Evolutionary conservation across 1,140 invertebrate species (phyloP), one percentile per base, ranked within the genome.

Genomic region (Scaptomyza graminum): DNA sequence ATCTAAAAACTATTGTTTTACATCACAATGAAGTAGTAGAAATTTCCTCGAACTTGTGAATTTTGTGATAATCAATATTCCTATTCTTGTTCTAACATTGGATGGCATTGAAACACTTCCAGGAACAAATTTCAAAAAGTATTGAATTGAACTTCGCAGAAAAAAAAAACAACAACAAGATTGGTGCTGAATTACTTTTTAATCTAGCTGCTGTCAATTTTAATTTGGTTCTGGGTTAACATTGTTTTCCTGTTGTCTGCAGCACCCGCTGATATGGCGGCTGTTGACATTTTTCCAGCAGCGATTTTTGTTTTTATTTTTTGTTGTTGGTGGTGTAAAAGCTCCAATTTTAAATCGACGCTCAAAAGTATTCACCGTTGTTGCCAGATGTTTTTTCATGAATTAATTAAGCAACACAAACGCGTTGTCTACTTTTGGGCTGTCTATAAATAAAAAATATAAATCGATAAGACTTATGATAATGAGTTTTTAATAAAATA

Each of bases 241-340:
- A 60, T 54, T 65, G 44, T 51, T 57, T 51, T 18, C n/a, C 43
- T 57, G 16, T 11, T 44, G 41, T 39, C 15, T 25, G 62, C 13
- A 46, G 18, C 31, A 52, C 31, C 43, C 43, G 68, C 61, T 71
- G 67, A 70, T 68, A 68, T 44, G 44, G 57, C 31, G 55, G 63
- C n/a, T 66, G 41, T 50, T 73, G 64, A 68, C 55, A 60, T 67
- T 66, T 12, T 37, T 57, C 13, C 54, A 28, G 25, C 31, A 8
- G n/a, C 6, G 15, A 31, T 12, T n/a, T n/a, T 59, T 65, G 39
- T 22, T 15, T 52, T 47, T 44, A 52, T 44, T 39, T 56, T n/a
- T 13, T 25, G 5, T 51, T 37, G 65, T 44, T 16, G 22, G 5
- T n/a, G 49, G 34, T 66, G 55, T 66, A 50, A 57, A 57, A 57